phyloP scores from a whole-genome alignment of 2,888 invertebrate genomes.

The Pemphredon lugubris region DNA sequence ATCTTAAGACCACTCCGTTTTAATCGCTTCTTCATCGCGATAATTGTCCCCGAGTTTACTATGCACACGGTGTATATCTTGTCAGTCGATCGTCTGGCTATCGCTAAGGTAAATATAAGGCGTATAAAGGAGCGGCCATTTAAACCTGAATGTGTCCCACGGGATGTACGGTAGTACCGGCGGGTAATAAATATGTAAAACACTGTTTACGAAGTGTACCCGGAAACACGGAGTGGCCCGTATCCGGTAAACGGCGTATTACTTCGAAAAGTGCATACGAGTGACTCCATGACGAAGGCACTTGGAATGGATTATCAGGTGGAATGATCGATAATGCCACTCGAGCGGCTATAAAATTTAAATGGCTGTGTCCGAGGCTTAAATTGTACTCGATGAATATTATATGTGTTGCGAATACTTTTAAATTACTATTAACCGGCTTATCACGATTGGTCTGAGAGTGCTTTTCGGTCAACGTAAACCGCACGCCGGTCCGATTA shows the following conservation, averaged over 20 bases:
- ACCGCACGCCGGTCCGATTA: no score
- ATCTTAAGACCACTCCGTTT: no score
- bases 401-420: no score
- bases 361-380: neutral
- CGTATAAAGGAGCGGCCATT: conserved; percentile 60
- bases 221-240: conserved; percentile 31
- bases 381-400: neutral
- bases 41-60: conserved; percentile 45
- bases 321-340: conserved; percentile 33
- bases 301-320: conserved; percentile 44
- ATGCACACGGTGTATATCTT: conserved; percentile 18
- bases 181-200: conserved; percentile 71
- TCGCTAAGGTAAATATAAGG: conserved; percentile 52
- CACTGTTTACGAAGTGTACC: conserved; percentile 56
- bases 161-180: conserved; percentile 53
- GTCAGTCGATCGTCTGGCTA: conserved; percentile 37
- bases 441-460: no score
- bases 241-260: conserved; percentile 43
- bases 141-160: conserved; percentile 66
- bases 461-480: no score
- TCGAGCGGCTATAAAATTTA: conserved; percentile 6
- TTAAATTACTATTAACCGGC: no score
- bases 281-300: conserved; percentile 25
- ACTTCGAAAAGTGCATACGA: conserved; percentile 54
- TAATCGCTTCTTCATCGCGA: conserved; percentile 21